Percentiles rank a stretch among this genome's conserved stretches.
Conservation (phyloP, 2,113 vertebrate genomes). For the Anguilla rostrata region DNA sequence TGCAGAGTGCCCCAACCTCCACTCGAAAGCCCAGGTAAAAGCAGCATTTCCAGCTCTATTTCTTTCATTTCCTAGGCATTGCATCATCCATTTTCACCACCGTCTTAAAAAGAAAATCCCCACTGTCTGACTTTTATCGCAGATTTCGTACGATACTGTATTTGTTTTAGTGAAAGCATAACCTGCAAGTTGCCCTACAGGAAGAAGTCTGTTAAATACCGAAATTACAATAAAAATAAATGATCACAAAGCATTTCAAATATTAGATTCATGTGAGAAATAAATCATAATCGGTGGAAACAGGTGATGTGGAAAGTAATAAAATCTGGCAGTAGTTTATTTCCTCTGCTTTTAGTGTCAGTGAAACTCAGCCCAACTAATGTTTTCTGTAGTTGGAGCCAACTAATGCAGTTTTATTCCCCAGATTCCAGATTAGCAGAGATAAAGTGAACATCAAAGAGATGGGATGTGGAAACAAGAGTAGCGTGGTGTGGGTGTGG, state of each 20-base stretch:
- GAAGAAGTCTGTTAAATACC: not conserved
- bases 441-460: not conserved
- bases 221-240: not conserved
- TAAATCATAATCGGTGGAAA: not conserved
- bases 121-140: not conserved
- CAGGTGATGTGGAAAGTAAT: not conserved
- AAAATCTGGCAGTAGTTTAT: not conserved
- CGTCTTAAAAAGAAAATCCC: not conserved
- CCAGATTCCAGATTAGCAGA: not conserved
- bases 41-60: not conserved
- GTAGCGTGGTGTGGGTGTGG: not conserved
- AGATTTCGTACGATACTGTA: not conserved
- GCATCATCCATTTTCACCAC: not conserved
- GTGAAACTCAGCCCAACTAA: not conserved
- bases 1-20: not conserved
- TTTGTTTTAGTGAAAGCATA: not conserved
- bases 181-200: not conserved
- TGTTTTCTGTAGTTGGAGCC: not conserved
- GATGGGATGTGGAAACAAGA: not conserved
- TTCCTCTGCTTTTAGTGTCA: not conserved
- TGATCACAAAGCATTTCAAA: not conserved
- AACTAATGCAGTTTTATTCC: not conserved
- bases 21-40: not conserved
- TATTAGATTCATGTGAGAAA: not conserved
- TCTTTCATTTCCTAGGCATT: not conserved